These are phyloP conservation scores for Avahi laniger DNA, from an alignment of 2,797 vertebrate genomes.

Conservation along the genomic window DNA sequence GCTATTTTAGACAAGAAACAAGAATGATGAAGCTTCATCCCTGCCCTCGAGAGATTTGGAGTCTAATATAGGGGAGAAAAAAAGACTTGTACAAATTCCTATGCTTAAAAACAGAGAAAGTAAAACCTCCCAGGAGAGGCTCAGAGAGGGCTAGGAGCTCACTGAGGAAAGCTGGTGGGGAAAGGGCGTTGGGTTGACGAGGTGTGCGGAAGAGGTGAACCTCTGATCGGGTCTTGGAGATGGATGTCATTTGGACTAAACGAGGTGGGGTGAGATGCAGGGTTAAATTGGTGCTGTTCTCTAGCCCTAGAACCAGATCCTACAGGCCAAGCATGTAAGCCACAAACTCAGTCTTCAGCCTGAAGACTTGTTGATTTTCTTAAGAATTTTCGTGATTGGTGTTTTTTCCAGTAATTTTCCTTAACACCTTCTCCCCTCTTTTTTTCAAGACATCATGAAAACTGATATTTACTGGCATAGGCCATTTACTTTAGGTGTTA, in stretches of 20 bases:
- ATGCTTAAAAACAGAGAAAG: not conserved
- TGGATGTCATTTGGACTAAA: too few relatives aligned
- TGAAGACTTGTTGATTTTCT: not conserved
- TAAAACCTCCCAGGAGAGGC: not conserved
- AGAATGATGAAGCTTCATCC: not conserved
- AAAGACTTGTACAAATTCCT: not conserved
- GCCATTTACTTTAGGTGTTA: not conserved
- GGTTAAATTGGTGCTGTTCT: not conserved
- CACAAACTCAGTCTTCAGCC: not conserved
- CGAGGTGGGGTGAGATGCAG: not conserved
- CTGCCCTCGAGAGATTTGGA: not conserved
- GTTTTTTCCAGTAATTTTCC: not conserved
- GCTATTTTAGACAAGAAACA: not conserved
- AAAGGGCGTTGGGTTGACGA: rapidly evolving
- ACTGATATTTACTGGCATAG: not conserved
- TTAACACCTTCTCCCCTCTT: not conserved
- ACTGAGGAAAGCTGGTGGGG: not conserved
- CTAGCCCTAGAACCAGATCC: not conserved
- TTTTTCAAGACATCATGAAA: not conserved
- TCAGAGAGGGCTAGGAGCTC: too few relatives aligned
- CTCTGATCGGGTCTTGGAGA: not conserved
- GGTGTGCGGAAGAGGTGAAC: not conserved
- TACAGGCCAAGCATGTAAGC: not conserved
- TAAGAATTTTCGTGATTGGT: not conserved
- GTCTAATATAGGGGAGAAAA: not conserved